Conservation (phyloP, 2,888 invertebrate species). For the Leptopilina syphax region DNA sequence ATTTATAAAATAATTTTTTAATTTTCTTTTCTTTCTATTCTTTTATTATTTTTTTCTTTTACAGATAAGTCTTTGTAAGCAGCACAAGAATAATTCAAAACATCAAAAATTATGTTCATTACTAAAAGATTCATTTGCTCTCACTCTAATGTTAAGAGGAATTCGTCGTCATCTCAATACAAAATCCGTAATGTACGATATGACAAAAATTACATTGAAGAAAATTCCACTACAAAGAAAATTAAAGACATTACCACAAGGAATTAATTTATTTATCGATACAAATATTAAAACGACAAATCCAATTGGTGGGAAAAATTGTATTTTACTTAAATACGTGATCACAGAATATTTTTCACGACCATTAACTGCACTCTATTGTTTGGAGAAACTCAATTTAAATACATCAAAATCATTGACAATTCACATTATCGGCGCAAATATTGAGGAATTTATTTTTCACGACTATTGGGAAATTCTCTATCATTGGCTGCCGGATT, state of each 20-base stretch:
- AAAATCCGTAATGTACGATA: background rate
- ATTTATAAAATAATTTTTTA: no score
- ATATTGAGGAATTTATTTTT: conserved; percentile 65
- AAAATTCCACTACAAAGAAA: background rate
- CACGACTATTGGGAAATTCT: conserved; percentile 70
- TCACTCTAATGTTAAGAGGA: no score
- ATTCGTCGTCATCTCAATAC: background rate
- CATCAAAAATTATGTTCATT: background rate
- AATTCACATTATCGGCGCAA: conserved; percentile 72
- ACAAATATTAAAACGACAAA: background rate
- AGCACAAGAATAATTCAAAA: background rate
- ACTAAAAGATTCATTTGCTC: background rate
- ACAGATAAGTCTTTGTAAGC: conserved; percentile 13
- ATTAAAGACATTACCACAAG: background rate
- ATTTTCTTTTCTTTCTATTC: no score
- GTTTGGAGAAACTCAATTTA: conserved; percentile 59
- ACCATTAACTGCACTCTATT: conserved; percentile 67
- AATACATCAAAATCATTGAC: conserved; percentile 47
- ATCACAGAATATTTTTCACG: conserved; percentile 65
- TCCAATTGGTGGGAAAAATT: background rate
- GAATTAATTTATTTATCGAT: background rate
- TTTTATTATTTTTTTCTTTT: background rate
- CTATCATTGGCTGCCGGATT: conserved; percentile 68
- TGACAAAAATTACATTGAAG: background rate
- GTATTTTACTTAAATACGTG: background rate